Conservation (phyloP, 2,797 vertebrate genomes). For the Calcarius lapponicus region DNA sequence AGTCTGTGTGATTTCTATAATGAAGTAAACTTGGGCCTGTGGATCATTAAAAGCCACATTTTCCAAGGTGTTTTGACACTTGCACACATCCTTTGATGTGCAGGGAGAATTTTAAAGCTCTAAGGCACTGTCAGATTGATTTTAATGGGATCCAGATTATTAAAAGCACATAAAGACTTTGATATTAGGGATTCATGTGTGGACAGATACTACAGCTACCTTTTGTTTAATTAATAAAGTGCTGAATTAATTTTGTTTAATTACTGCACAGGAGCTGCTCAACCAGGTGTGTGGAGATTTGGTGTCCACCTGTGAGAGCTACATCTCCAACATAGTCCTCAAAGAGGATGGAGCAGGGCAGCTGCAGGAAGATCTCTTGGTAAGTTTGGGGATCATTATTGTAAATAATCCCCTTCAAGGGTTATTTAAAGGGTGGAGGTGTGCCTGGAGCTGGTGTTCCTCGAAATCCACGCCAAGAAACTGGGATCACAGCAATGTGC, state of each 20-base stretch:
- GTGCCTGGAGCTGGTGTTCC: not conserved
- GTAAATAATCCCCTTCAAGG: not conserved
- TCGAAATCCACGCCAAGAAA: not conserved
- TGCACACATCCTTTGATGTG: not conserved
- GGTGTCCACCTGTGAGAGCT: slow-evolving; percentile 81
- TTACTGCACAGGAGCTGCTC: slow-evolving; percentile 80
- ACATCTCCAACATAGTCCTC: slow-evolving; percentile 83
- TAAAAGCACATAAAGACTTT: slow-evolving; percentile 8
- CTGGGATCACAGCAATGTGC: not conserved
- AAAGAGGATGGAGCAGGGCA: slow-evolving; percentile 77
- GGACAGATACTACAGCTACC: not conserved
- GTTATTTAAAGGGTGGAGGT: not conserved
- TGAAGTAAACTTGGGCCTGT: not conserved
- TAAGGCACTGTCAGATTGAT: not conserved
- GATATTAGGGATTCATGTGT: not conserved
- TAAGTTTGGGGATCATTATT: slow-evolving; percentile 58
- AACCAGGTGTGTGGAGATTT: slow-evolving; percentile 84
- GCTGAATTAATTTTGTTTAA: not conserved
- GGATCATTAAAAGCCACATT: slow-evolving; percentile 14
- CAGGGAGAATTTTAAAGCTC: slow-evolving; percentile 6
- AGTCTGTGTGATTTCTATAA: not conserved
- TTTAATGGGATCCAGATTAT: not conserved
- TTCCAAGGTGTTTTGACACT: slow-evolving; percentile 39
- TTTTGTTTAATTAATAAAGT: slow-evolving; percentile 32
- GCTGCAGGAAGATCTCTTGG: slow-evolving; percentile 86